These are phyloP conservation scores for Enoplolaimus lenunculus DNA, from an alignment of 2,888 invertebrate genomes.

Conservation along the genomic window DNA sequence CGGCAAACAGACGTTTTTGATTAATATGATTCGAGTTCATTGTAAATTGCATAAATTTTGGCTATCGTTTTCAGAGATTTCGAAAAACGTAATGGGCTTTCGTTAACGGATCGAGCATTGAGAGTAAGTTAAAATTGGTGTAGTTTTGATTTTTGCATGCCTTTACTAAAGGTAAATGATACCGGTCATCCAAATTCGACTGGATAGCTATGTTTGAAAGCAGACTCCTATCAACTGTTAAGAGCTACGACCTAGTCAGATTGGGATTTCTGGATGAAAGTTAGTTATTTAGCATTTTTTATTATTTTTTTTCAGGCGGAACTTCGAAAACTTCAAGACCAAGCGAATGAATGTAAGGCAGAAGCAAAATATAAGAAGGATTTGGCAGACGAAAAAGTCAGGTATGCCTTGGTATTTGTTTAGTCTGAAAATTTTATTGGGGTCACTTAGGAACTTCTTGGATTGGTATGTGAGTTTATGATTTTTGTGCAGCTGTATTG, in stretches of 20 bases:
- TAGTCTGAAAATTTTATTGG: not conserved
- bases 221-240: too few species aligned
- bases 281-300: too few species aligned
- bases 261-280: too few species aligned
- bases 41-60: too few species aligned
- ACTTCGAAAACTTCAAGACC: constrained; percentile 19
- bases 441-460: not conserved
- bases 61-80: constrained; percentile 31
- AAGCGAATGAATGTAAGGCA: constrained; percentile 10
- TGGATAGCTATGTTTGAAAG: not conserved
- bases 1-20: too few species aligned
- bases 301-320: too few species aligned
- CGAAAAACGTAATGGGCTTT: constrained; percentile 36
- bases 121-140: not conserved
- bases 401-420: constrained; percentile 13
- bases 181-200: not conserved
- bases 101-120: constrained; percentile 28
- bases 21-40: too few species aligned
- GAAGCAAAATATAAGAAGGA: constrained; percentile 20
- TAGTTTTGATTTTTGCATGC: not conserved
- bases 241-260: too few species aligned
- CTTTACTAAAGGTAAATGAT: not conserved
- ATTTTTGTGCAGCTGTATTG: too few species aligned
- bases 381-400: constrained; percentile 22
- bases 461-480: too few species aligned